Percentiles rank a stretch among this genome's conserved stretches.
Evolutionary conservation across 2,888 invertebrate genomes (phyloP).

Genomic region (Drosophila anomelani): DNA sequence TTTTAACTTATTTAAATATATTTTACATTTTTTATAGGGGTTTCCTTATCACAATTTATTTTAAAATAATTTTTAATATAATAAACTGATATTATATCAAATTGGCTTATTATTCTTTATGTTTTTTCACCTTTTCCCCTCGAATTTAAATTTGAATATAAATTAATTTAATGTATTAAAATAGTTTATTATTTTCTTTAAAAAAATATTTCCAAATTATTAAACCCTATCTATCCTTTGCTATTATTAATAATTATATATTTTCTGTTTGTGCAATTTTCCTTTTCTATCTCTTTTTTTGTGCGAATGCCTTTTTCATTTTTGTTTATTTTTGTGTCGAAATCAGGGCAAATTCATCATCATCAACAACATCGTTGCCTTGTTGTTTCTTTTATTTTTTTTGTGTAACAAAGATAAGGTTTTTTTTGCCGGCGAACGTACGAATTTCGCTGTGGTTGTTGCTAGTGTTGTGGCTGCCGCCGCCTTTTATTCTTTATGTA

Average conservation of each 20-base stretch:
- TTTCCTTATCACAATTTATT: not conserved
- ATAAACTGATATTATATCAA: no score
- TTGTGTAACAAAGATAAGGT: slow-evolving; percentile 79
- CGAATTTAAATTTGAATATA: not conserved
- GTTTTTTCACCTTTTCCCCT: not conserved
- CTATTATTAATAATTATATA: not conserved
- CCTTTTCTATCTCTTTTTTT: slow-evolving; percentile 15
- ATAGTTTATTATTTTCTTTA: not conserved
- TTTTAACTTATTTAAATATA: not conserved
- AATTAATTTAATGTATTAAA: not conserved
- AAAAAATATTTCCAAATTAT: not conserved
- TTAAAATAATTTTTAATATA: not conserved
- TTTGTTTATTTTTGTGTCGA: slow-evolving; percentile 81
- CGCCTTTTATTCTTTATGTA: slow-evolving; percentile 68
- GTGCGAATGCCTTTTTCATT: slow-evolving; percentile 51
- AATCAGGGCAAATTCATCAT: slow-evolving; percentile 84
- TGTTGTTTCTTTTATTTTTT: slow-evolving; percentile 48
- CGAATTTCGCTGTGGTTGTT: slow-evolving; percentile 56
- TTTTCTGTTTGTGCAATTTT: slow-evolving; percentile 15
- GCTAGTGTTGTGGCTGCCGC: slow-evolving; percentile 48
- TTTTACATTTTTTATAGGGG: not conserved
- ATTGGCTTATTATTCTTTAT: no score
- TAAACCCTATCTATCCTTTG: not conserved
- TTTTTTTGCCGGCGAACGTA: slow-evolving; percentile 63
- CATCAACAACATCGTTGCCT: slow-evolving; percentile 78